These are phyloP conservation scores for Frankliniella fusca DNA, from an alignment of 2,888 invertebrate genomes.

Conservation along the genomic window DNA sequence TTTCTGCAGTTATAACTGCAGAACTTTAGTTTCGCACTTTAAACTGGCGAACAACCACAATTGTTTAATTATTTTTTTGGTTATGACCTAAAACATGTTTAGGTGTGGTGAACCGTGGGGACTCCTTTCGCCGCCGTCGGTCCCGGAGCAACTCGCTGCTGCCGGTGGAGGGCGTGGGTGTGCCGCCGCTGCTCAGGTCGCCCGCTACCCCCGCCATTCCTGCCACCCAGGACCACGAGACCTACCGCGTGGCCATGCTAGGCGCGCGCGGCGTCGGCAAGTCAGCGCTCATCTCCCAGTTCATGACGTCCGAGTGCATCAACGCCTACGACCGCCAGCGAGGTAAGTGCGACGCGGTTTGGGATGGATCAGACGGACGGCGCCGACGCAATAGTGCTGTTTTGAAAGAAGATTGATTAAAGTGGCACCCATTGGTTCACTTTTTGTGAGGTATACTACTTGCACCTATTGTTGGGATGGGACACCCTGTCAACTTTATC, in stretches of 20 bases:
- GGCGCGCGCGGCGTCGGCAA: conserved; percentile 80
- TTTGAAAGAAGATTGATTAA: too few species aligned
- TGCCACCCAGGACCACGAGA: conserved; percentile 42
- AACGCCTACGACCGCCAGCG: conserved; percentile 86
- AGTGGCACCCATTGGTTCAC: too few species aligned
- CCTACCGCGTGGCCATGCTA: conserved; percentile 68
- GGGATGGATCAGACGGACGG: too few species aligned
- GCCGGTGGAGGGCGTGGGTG: conserved; percentile 48
- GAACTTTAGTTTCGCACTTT: too few species aligned
- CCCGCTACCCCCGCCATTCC: conserved; percentile 52
- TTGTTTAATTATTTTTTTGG: too few species aligned
- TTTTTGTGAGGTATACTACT: too few species aligned
- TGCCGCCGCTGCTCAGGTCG: conserved; percentile 46
- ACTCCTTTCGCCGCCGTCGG: conserved; percentile 81
- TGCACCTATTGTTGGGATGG: too few species aligned
- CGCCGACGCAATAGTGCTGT: too few species aligned
- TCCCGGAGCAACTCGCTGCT: conserved; percentile 79
- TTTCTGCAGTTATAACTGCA: too few species aligned
- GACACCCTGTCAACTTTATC: too few species aligned
- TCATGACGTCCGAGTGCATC: conserved; percentile 90
- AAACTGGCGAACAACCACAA: too few species aligned
- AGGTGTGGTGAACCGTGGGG: conserved; percentile 89
- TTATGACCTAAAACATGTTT: too few species aligned
- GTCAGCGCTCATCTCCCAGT: conserved; percentile 78
- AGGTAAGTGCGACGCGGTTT: conserved; percentile 53